These are phyloP conservation scores for Phasianus colchicus DNA, from an alignment of 2,113 vertebrate species.

Conservation along the genomic window DNA sequence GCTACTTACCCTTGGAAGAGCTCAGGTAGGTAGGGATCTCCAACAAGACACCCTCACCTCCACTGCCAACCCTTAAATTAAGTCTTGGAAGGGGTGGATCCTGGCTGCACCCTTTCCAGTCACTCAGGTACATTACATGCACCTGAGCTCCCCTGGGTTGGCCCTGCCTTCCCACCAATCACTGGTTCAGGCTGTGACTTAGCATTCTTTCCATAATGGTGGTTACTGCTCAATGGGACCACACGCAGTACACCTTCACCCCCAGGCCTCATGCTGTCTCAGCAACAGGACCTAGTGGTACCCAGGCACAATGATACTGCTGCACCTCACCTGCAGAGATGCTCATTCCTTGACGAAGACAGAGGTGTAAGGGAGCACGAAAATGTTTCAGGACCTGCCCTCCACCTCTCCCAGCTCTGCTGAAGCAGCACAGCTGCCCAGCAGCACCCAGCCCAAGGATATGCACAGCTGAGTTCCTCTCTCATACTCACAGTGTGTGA, in stretches of 20 bases:
- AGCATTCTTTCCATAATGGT: no score
- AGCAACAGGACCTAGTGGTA: not conserved
- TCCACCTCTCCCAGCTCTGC: not conserved
- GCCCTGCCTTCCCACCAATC: no score
- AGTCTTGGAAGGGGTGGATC: no score
- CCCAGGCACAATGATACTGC: rapidly evolving
- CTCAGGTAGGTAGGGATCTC: no score
- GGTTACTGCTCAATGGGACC: not conserved
- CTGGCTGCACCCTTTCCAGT: no score
- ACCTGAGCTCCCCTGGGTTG: no score
- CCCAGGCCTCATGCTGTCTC: not conserved
- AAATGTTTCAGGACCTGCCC: rapidly evolving
- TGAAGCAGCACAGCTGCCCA: not conserved
- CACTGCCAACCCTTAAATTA: no score
- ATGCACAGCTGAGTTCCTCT: not conserved
- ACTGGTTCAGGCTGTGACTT: no score
- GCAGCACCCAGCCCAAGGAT: not conserved
- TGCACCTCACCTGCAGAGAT: not conserved
- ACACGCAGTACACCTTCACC: not conserved
- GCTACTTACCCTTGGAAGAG: no score
- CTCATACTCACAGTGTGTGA: not conserved
- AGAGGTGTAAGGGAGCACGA: not conserved
- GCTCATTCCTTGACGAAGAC: not conserved
- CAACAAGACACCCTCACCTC: no score
- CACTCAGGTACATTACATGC: no score